These are phyloP conservation scores for Nycteola revayana DNA, from an alignment of 2,888 invertebrate species.

Conservation along the genomic window DNA sequence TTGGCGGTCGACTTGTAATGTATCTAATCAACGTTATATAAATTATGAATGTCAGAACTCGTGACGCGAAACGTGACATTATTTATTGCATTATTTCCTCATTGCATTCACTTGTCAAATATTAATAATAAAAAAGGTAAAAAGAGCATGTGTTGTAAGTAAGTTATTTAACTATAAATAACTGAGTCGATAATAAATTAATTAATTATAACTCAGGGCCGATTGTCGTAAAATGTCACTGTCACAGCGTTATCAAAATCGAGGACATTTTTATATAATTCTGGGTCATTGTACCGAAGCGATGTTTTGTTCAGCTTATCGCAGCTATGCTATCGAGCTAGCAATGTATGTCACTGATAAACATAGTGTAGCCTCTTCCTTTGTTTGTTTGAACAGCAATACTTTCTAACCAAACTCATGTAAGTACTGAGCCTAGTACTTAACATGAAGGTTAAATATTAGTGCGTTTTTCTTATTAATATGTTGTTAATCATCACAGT, in stretches of 20 bases:
- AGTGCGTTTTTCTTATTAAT: slow-evolving; percentile 24
- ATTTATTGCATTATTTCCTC: slow-evolving; percentile 10
- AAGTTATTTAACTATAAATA: too few relatives aligned
- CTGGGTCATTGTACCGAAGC: slow-evolving; percentile 79
- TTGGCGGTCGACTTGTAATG: background rate
- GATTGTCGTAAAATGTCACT: slow-evolving; percentile 74
- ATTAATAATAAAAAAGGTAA: background rate
- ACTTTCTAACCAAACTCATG: slow-evolving; percentile 31
- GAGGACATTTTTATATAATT: slow-evolving; percentile 80
- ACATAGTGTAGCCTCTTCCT: slow-evolving; percentile 43
- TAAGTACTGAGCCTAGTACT: slow-evolving; percentile 5
- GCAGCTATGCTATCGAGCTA: slow-evolving; percentile 56
- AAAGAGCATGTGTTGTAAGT: too few relatives aligned
- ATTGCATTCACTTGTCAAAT: slow-evolving; percentile 3
- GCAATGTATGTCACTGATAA: slow-evolving; percentile 77
- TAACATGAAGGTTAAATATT: slow-evolving; percentile 20
- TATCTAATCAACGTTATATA: too few relatives aligned
- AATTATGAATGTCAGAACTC: too few relatives aligned
- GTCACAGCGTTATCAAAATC: slow-evolving; percentile 71
- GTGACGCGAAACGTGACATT: slow-evolving; percentile 9
- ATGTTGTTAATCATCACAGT: too few relatives aligned
- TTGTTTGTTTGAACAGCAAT: slow-evolving; percentile 54
- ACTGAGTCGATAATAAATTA: too few relatives aligned
- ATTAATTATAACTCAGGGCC: slow-evolving; percentile 32
- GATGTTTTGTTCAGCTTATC: slow-evolving; percentile 78